Percentiles rank a stretch among this genome's conserved stretches.
Evolutionary conservation across 2,797 vertebrate genomes (phyloP).

Genomic region (Hydrocynus forskahlii): DNA sequence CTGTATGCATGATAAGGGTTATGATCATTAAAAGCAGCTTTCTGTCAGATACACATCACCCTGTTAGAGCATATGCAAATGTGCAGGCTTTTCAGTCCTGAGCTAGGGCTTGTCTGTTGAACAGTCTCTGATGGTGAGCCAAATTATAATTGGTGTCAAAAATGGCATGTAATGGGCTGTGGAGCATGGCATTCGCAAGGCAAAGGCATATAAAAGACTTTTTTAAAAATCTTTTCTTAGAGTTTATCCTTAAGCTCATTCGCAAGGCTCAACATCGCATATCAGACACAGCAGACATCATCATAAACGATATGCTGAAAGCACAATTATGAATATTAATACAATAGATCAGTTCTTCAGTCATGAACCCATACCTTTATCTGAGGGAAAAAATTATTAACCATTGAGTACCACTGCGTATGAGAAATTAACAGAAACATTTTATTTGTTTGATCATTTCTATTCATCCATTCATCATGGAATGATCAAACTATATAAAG

Average conservation of each 20-base stretch:
- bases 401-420: not conserved
- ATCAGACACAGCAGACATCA: not conserved
- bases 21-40: constrained; percentile 30
- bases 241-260: constrained; percentile 13
- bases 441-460: no score
- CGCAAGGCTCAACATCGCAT: not conserved
- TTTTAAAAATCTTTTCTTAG: constrained; percentile 18
- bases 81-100: constrained; percentile 31
- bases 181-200: constrained; percentile 20
- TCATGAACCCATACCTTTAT: not conserved
- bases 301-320: not conserved
- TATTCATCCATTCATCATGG: no score
- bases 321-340: not conserved
- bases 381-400: not conserved
- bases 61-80: constrained; percentile 48
- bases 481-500: no score
- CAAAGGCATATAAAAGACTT: constrained; percentile 12
- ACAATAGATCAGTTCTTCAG: not conserved
- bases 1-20: constrained; percentile 14
- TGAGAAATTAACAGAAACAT: no score
- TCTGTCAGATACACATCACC: constrained; percentile 8
- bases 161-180: constrained; percentile 42
- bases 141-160: constrained; percentile 45
- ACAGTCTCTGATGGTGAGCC: constrained; percentile 31
- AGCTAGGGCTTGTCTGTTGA: constrained; percentile 34